phyloP scores from a whole-genome alignment of 2,888 invertebrate species.

The Stenichneumon culpator region DNA sequence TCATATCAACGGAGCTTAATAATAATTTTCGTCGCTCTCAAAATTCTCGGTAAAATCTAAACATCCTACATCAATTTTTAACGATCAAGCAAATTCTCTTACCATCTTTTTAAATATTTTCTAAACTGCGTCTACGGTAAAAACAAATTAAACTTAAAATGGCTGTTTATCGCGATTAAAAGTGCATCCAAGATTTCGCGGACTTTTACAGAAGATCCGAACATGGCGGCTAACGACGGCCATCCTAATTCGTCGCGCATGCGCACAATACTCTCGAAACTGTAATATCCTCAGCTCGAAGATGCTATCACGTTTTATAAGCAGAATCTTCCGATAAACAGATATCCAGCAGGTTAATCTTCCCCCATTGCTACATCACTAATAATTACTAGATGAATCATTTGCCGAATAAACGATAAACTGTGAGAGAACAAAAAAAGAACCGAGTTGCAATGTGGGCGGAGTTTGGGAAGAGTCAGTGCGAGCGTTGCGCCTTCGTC shows the following conservation, averaged over 20 bases:
- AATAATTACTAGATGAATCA: slow-evolving; percentile 14
- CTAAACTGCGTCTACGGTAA: background rate
- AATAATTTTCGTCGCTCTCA: background rate
- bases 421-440: slow-evolving; percentile 19
- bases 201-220: slow-evolving; percentile 30
- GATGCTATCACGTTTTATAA: slow-evolving; percentile 29
- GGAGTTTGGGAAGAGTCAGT: slow-evolving; percentile 41
- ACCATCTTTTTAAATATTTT: background rate
- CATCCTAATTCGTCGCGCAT: slow-evolving; percentile 61
- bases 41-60: background rate
- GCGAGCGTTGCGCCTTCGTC: slow-evolving; percentile 38
- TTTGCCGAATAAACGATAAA: background rate
- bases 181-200: slow-evolving; percentile 3
- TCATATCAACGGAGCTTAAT: background rate
- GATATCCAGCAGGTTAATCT: background rate
- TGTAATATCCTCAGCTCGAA: background rate
- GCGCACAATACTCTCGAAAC: slow-evolving; percentile 23
- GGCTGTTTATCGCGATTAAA: background rate
- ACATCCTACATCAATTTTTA: background rate
- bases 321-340: slow-evolving; percentile 1
- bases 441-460: slow-evolving; percentile 33
- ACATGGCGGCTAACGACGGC: slow-evolving; percentile 63
- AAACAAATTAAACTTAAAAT: background rate
- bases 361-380: background rate
- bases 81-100: background rate